Conservation (phyloP, 2,113 vertebrate species). For the Aldabrachelys gigantea region DNA sequence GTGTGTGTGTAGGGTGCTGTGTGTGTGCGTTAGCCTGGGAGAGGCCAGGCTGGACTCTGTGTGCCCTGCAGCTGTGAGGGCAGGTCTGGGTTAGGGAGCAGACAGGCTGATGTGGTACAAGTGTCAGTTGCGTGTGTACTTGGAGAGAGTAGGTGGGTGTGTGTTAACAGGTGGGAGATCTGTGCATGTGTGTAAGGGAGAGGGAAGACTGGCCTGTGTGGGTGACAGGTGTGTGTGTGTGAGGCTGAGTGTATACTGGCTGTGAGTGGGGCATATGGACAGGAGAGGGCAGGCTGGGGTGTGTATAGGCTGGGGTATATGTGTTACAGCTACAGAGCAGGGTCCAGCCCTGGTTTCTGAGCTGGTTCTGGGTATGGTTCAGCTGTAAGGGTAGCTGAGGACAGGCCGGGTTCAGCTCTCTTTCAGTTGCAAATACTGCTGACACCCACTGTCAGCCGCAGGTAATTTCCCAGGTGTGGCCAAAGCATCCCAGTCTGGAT, state of each 20-base stretch:
- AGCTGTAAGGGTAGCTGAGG: accelerated
- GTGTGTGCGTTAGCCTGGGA: neutral
- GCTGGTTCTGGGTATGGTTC: accelerated
- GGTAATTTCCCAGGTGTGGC: neutral
- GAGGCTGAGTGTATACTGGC: neutral
- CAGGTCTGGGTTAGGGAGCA: neutral
- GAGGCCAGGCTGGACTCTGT: no score
- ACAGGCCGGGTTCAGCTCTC: neutral
- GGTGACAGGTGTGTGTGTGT: neutral
- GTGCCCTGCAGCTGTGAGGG: neutral
- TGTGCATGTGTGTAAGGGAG: neutral
- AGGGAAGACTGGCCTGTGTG: neutral
- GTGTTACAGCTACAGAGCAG: neutral
- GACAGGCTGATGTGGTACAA: no score
- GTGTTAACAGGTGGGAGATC: neutral
- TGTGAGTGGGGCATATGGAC: neutral
- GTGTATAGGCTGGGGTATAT: neutral
- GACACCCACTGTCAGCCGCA: neutral
- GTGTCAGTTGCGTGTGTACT: no score
- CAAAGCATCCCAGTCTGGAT: neutral
- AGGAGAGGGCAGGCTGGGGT: neutral
- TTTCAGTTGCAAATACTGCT: neutral
- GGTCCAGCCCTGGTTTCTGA: neutral
- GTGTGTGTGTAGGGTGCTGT: neutral
- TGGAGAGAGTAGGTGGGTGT: no score